Evolutionary conservation across 2,888 invertebrate genomes (phyloP).

Genomic region (Noctua janthina): DNA sequence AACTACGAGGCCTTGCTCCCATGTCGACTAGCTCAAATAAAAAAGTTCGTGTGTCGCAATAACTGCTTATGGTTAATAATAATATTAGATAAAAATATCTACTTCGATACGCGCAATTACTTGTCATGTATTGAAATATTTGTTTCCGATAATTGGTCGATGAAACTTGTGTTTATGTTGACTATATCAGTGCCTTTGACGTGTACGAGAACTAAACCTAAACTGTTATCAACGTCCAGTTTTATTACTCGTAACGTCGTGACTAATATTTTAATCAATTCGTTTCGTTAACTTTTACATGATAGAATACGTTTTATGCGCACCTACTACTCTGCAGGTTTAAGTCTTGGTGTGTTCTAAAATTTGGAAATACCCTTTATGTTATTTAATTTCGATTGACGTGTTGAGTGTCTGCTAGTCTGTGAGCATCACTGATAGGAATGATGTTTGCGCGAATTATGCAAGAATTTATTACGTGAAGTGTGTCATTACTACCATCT

Average conservation of each 20-base stretch:
- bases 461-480: slow-evolving; percentile 85
- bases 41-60: slow-evolving; percentile 33
- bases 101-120: slow-evolving; percentile 3
- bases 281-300: slow-evolving; percentile 41
- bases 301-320: slow-evolving; percentile 46
- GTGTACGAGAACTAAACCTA: slow-evolving; percentile 67
- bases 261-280: slow-evolving; percentile 65
- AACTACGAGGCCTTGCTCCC: slow-evolving; percentile 33
- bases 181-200: slow-evolving; percentile 78
- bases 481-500: slow-evolving; percentile 74
- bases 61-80: slow-evolving; percentile 14
- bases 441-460: slow-evolving; percentile 90
- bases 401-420: slow-evolving; percentile 88
- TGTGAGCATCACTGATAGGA: slow-evolving; percentile 90
- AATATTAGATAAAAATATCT: slow-evolving; percentile 28
- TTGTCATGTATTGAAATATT: slow-evolving; percentile 21
- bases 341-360: slow-evolving; percentile 47
- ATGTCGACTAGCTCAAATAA: slow-evolving; percentile 56
- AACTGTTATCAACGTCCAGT: slow-evolving; percentile 60
- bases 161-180: slow-evolving; percentile 60
- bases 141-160: slow-evolving; percentile 37
- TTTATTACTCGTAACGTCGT: slow-evolving; percentile 59
- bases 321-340: slow-evolving; percentile 34
- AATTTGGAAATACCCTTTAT: slow-evolving; percentile 51
- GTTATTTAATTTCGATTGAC: slow-evolving; percentile 63